A percentile compares a stretch with the other conserved stretches of the same genome.
Evolutionary conservation across 92 coral and sea anemone species (phyloP).

Genomic region (Parazoanthus darwini): DNA sequence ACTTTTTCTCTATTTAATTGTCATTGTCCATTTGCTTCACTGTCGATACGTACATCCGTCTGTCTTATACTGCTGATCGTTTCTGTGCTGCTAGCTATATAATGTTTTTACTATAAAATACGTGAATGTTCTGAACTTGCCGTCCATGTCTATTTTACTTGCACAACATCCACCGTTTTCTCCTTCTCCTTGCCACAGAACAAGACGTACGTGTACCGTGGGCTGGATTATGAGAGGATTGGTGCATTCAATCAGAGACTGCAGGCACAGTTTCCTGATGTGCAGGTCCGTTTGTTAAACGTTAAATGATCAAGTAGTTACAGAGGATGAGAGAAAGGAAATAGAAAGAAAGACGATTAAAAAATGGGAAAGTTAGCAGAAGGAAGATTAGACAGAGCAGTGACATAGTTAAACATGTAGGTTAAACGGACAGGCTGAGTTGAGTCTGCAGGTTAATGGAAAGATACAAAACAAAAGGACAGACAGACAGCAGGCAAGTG

Average conservation of each 20-base stretch:
- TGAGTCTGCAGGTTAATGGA: no score
- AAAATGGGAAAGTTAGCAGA: no score
- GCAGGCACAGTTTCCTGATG: slow-evolving; percentile 92
- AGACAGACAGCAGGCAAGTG: neutral
- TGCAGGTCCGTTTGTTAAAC: slow-evolving; percentile 58
- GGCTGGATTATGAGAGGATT: slow-evolving; percentile 86
- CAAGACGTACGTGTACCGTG: slow-evolving; percentile 88
- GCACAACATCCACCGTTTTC: neutral
- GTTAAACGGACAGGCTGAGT: no score
- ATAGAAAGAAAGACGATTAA: no score
- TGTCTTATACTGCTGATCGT: neutral
- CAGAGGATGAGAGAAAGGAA: neutral
- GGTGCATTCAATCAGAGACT: slow-evolving; percentile 87
- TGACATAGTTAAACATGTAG: no score
- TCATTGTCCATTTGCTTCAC: neutral
- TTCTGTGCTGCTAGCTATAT: neutral
- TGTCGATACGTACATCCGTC: neutral
- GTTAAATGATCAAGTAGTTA: neutral
- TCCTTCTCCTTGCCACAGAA: slow-evolving; percentile 59
- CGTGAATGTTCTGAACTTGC: neutral
- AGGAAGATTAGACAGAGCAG: no score
- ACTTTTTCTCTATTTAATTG: neutral
- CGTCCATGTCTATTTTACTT: neutral
- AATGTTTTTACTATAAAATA: neutral
- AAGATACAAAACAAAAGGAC: no score